Evolutionary conservation across 2,113 vertebrate genomes (phyloP).

Genomic region (Canis aureus): DNA sequence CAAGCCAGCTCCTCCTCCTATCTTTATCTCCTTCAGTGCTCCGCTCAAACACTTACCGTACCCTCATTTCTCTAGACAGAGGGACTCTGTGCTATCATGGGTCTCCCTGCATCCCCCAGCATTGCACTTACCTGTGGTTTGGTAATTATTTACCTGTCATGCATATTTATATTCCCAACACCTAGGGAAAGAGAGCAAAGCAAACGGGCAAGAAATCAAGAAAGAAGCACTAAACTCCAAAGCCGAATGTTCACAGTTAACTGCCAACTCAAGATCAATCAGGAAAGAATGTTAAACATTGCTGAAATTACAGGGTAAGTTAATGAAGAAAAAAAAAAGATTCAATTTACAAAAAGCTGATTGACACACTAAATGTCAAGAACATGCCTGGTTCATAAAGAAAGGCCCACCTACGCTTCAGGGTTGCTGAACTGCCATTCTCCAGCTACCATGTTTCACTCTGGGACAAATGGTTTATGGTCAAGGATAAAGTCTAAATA

Average conservation of each 20-base stretch:
- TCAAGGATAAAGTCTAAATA: slow-evolving; percentile 53
- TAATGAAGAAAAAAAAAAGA: slow-evolving; percentile 63
- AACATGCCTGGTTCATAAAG: slow-evolving; percentile 71
- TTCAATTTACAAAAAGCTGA: slow-evolving; percentile 73
- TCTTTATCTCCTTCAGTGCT: not conserved
- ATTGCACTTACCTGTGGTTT: not conserved
- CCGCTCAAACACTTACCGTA: not conserved
- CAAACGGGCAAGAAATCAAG: not conserved
- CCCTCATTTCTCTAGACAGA: not conserved
- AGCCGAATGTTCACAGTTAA: slow-evolving; percentile 35
- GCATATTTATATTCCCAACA: not conserved
- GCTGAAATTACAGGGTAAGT: slow-evolving; percentile 75
- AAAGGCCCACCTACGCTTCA: slow-evolving; percentile 63
- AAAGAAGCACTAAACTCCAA: not conserved
- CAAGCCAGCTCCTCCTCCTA: not conserved
- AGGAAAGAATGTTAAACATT: slow-evolving; percentile 67
- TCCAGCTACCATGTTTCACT: not conserved
- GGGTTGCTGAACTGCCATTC: not conserved
- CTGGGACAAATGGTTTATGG: slow-evolving; percentile 66
- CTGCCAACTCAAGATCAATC: slow-evolving; percentile 71
- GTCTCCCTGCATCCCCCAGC: not conserved
- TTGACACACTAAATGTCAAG: slow-evolving; percentile 68
- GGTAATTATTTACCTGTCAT: not conserved
- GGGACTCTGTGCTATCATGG: not conserved
- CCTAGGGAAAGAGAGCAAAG: not conserved